Evolutionary conservation across 2,113 vertebrate species (phyloP).

Genomic region (Progne subis): DNA sequence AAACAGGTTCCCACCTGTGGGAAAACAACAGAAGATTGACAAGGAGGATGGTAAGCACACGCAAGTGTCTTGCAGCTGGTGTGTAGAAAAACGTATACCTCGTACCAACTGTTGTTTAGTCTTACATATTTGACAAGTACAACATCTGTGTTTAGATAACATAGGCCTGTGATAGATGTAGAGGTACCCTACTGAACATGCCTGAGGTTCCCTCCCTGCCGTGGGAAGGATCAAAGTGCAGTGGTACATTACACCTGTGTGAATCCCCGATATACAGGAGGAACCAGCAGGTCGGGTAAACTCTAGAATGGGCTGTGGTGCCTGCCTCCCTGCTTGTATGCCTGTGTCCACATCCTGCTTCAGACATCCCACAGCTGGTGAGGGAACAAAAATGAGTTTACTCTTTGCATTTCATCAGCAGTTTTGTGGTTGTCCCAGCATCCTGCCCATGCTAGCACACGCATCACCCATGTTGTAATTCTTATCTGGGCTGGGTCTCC

Average conservation of each 20-base stretch:
- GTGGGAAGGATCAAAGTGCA: background rate
- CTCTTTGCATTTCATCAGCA: background rate
- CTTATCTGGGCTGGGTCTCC: background rate
- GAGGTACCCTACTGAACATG: rapidly evolving
- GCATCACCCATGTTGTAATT: background rate
- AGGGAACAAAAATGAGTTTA: background rate
- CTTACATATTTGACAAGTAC: background rate
- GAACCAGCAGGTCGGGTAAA: background rate
- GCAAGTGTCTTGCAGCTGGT: background rate
- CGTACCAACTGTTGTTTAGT: background rate
- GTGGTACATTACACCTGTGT: too few species aligned
- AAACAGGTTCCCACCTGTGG: background rate
- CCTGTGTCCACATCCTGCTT: background rate
- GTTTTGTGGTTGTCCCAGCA: background rate
- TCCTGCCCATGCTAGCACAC: background rate
- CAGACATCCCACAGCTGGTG: rapidly evolving
- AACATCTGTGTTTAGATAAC: background rate
- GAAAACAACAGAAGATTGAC: background rate
- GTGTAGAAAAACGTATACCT: background rate
- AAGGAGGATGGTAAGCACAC: background rate
- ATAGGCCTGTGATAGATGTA: rapidly evolving
- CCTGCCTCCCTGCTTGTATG: background rate
- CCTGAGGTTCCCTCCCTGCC: background rate
- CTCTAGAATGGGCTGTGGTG: rapidly evolving
- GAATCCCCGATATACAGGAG: background rate